These are phyloP conservation scores for Mercenaria mercenaria DNA, from an alignment of 1,140 invertebrate species.

Conservation along the genomic window DNA sequence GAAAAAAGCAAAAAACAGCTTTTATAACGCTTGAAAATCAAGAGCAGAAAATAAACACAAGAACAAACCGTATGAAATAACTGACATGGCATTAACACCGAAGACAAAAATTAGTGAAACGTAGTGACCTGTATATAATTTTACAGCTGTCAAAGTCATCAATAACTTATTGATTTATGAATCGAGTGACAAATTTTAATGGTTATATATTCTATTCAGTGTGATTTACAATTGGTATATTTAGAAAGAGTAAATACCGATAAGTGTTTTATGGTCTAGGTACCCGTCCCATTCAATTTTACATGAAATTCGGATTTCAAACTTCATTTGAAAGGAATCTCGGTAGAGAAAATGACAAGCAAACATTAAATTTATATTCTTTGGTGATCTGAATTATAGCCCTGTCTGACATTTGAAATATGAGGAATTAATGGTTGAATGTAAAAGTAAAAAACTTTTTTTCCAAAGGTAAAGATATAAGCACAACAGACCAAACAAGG, in stretches of 20 bases:
- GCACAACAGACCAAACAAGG: no score
- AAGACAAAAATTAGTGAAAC: background rate
- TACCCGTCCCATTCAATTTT: constrained; percentile 39
- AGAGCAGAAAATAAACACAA: background rate
- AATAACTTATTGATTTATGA: constrained; percentile 66
- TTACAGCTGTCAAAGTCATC: constrained; percentile 58
- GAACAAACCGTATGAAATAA: background rate
- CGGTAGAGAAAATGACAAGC: constrained; percentile 6
- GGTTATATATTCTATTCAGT: constrained; percentile 54
- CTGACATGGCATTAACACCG: background rate
- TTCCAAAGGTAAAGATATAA: no score
- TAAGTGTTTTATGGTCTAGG: constrained; percentile 34
- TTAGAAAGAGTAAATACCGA: constrained; percentile 45
- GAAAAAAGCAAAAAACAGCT: background rate
- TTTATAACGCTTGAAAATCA: background rate
- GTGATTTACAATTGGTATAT: constrained; percentile 49
- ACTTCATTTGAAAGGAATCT: constrained; percentile 15
- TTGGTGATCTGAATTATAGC: background rate
- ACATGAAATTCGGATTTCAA: constrained; percentile 46
- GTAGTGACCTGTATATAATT: constrained; percentile 43
- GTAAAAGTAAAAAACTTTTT: background rate
- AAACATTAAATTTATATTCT: constrained; percentile 7
- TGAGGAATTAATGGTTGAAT: background rate
- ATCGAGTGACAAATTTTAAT: constrained; percentile 66
- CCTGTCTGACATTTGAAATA: constrained; percentile 8